Percentiles rank a stretch among this genome's conserved stretches.
Evolutionary conservation across 2,113 vertebrate genomes (phyloP).

Genomic region (Vanacampus margaritifer): DNA sequence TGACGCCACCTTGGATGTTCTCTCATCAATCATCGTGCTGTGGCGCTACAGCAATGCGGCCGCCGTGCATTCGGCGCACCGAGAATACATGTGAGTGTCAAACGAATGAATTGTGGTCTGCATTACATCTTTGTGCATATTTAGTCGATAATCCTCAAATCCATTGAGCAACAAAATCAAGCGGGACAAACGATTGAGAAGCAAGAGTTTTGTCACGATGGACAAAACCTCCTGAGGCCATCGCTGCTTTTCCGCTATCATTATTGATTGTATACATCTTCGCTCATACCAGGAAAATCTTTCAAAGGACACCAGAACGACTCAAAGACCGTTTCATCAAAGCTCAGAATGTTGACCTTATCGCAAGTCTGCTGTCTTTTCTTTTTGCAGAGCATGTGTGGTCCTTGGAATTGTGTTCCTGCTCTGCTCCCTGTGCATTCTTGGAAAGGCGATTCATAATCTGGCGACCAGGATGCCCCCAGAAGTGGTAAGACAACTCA

Average conservation of each 20-base stretch:
- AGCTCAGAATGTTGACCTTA: background rate
- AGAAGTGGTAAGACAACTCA: slow-evolving; percentile 86
- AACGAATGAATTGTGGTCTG: background rate
- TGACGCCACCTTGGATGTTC: slow-evolving; percentile 90
- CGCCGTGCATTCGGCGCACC: slow-evolving; percentile 93
- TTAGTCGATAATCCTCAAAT: background rate
- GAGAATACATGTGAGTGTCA: slow-evolving; percentile 93
- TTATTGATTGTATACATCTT: background rate
- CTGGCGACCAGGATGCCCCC: slow-evolving; percentile 86
- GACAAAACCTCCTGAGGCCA: no score
- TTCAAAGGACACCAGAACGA: background rate
- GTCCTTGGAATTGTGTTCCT: slow-evolving; percentile 91
- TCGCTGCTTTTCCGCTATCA: background rate
- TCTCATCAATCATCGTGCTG: slow-evolving; percentile 92
- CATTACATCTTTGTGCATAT: background rate
- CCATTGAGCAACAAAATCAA: background rate
- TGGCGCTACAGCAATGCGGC: slow-evolving; percentile 99
- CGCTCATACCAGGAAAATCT: background rate
- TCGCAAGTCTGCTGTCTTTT: slow-evolving; percentile 14
- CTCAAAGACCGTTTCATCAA: background rate
- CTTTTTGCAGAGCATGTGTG: slow-evolving; percentile 85
- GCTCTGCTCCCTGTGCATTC: slow-evolving; percentile 91
- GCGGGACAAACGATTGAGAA: no score
- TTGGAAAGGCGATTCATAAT: slow-evolving; percentile 95
- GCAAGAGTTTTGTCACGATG: background rate